Percentiles rank a stretch among this genome's conserved stretches.
Conservation (phyloP, 2,113 vertebrate genomes). For the Potamarius usumacintae region DNA sequence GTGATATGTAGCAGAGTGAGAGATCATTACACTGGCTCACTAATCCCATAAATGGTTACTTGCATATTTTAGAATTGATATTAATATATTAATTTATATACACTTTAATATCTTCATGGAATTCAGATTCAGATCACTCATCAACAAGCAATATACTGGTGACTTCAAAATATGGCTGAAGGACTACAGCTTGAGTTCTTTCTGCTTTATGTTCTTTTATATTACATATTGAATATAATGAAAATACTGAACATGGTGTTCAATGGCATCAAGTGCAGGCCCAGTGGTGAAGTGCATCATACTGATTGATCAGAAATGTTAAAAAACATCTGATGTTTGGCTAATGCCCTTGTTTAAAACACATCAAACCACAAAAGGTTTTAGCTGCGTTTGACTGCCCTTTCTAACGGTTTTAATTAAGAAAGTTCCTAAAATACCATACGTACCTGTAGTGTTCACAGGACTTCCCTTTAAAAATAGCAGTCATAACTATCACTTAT, state of each 20-base stretch:
- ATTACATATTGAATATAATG: background rate
- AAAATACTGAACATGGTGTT: background rate
- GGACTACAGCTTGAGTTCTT: background rate
- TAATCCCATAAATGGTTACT: background rate
- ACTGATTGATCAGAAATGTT: background rate
- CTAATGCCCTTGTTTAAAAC: conserved; percentile 1
- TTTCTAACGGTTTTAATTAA: conserved; percentile 41
- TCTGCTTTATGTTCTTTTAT: background rate
- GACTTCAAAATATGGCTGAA: background rate
- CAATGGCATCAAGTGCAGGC: background rate
- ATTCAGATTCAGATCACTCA: background rate
- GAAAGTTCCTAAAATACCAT: conserved; percentile 66
- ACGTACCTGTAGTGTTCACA: conserved; percentile 52
- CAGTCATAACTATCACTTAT: conserved; percentile 57
- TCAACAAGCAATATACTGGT: background rate
- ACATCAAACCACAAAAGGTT: background rate
- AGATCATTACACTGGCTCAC: background rate
- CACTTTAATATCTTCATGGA: background rate
- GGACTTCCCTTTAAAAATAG: conserved; percentile 56
- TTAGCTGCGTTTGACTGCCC: background rate
- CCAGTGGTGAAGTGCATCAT: background rate
- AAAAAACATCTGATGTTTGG: background rate
- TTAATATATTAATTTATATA: background rate
- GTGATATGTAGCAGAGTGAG: background rate
- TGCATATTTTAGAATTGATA: background rate